Percentiles rank a stretch among this genome's conserved stretches.
These are phyloP conservation scores for Chorisops tibialis DNA, from an alignment of 2,888 invertebrate genomes.

Conservation along the genomic window DNA sequence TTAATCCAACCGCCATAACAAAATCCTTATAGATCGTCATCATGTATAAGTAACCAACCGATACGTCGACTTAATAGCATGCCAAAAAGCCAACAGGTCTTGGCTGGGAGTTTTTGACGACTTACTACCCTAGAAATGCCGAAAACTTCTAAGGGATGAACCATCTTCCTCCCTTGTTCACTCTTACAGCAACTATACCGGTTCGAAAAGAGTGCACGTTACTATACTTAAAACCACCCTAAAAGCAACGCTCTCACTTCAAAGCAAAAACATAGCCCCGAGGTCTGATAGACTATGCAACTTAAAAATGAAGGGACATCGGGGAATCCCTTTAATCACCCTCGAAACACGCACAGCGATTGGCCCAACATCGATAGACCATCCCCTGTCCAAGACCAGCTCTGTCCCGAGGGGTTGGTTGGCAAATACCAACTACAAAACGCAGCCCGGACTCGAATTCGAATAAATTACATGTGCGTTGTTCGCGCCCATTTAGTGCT, in stretches of 20 bases:
- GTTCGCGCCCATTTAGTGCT: constrained; percentile 25
- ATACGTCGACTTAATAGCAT: constrained; percentile 18
- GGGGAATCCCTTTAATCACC: constrained; percentile 42
- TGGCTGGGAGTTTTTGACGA: not conserved
- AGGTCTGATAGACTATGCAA: not conserved
- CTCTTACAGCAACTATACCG: too few relatives aligned
- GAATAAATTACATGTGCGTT: constrained; percentile 13
- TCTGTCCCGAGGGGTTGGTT: constrained; percentile 3
- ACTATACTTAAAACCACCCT: not conserved
- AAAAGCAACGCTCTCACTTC: not conserved
- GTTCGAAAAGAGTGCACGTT: not conserved
- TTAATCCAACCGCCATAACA: constrained; percentile 29
- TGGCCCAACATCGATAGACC: constrained; percentile 38
- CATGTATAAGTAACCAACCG: constrained; percentile 20
- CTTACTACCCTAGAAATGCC: not conserved
- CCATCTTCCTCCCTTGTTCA: constrained; percentile 1
- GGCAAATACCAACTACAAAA: too few relatives aligned
- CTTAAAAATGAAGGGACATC: constrained; percentile 15
- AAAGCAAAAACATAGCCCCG: constrained; percentile 4
- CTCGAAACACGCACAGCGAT: constrained; percentile 34
- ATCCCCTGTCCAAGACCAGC: constrained; percentile 39
- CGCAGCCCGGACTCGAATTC: too few relatives aligned
- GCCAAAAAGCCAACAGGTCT: constrained; percentile 23
- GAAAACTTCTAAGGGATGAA: not conserved
- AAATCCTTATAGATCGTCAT: constrained; percentile 2